Evolutionary conservation across 2,888 invertebrate species (phyloP).

Genomic region (Heliothis peltigera): DNA sequence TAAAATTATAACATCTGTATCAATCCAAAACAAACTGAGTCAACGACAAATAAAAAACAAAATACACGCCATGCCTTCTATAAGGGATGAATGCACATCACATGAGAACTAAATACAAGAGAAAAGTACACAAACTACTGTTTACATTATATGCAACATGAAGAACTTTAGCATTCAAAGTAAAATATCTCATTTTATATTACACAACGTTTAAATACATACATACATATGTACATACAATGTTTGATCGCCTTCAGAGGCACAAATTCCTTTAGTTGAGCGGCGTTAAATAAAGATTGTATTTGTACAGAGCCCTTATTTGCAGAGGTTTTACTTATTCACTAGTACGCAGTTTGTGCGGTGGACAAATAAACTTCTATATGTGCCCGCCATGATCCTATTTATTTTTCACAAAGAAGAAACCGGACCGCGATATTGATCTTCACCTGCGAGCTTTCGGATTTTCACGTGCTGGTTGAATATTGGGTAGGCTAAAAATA

Average conservation of each 20-base stretch:
- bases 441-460: neutral
- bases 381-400: conserved; percentile 36
- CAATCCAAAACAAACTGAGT: too few species aligned
- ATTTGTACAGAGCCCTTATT: conserved; percentile 53
- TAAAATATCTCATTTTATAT: neutral
- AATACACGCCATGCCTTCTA: too few species aligned
- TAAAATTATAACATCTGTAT: too few species aligned
- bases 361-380: conserved; percentile 47
- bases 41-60: too few species aligned
- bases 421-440: conserved; percentile 46
- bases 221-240: neutral
- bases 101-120: neutral
- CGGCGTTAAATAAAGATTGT: conserved; percentile 45
- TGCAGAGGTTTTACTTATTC: conserved; percentile 57
- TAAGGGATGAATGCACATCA: too few species aligned
- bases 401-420: conserved; percentile 49
- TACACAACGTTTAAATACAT: neutral
- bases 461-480: neutral
- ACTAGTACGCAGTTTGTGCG: conserved; percentile 50
- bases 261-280: conserved; percentile 36
- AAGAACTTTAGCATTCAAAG: too few species aligned
- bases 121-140: too few species aligned
- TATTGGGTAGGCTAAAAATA: neutral
- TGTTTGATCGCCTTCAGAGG: conserved; percentile 18
- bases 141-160: too few species aligned